Percentiles rank a stretch among this genome's conserved stretches.
These are phyloP conservation scores for Macrobrachium nipponense DNA, from an alignment of 1,140 invertebrate genomes.

Conservation along the genomic window DNA sequence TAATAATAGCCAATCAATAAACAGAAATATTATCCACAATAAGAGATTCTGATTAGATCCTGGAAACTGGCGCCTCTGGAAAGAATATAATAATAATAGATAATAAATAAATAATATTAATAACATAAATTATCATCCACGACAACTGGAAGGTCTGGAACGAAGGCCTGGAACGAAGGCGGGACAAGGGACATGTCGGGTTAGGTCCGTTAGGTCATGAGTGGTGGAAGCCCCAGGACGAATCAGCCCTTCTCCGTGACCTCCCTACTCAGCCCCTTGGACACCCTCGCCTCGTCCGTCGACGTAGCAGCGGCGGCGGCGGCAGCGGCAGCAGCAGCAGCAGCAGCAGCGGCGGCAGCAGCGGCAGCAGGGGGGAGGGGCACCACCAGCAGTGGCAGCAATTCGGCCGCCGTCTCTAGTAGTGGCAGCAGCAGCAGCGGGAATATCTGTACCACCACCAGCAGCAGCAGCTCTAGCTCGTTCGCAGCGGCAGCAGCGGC, in stretches of 20 bases:
- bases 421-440: conserved; percentile 37
- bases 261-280: conserved; percentile 63
- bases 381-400: conserved; percentile 38
- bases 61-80: too few relatives aligned
- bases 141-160: conserved; percentile 10
- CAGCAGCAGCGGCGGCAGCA: conserved; percentile 53
- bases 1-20: too few relatives aligned
- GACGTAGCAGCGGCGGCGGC: conserved; percentile 51
- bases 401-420: background rate
- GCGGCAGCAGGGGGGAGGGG: conserved; percentile 19
- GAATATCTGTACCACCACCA: background rate
- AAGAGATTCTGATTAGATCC: too few relatives aligned
- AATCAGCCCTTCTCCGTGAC: conserved; percentile 64
- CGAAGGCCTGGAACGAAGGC: conserved; percentile 1
- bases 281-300: conserved; percentile 58
- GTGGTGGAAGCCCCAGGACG: conserved; percentile 57
- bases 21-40: too few relatives aligned
- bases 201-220: conserved; percentile 51
- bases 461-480: background rate
- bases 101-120: too few relatives aligned
- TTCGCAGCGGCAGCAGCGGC: too few relatives aligned
- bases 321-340: conserved; percentile 53
- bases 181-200: conserved; percentile 49
- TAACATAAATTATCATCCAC: too few relatives aligned
- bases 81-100: too few relatives aligned